Conservation (phyloP, 2,888 invertebrate genomes). For the Calameuta pallipes region DNA sequence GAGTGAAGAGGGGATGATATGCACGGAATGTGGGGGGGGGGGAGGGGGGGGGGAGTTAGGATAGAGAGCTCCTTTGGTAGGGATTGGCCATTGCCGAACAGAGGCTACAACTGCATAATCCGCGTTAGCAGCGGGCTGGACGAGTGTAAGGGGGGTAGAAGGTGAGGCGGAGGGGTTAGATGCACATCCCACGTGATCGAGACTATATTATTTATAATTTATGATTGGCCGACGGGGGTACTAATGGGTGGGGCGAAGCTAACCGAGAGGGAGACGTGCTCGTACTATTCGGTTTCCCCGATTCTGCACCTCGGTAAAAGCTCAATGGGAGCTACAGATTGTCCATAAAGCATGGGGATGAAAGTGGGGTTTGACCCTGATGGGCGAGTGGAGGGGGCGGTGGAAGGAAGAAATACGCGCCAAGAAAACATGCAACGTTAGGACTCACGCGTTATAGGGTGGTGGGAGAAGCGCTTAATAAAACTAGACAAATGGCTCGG, state of each 20-base stretch:
- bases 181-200: not conserved
- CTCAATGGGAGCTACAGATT: not conserved
- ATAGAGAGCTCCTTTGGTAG: not conserved
- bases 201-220: constrained; percentile 38
- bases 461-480: not conserved
- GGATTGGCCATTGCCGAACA: constrained; percentile 4
- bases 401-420: not conserved
- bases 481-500: not conserved
- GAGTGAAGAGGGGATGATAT: not conserved
- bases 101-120: not conserved
- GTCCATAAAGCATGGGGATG: not conserved
- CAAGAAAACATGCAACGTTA: not conserved
- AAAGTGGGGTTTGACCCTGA: not conserved
- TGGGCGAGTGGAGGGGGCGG: not conserved
- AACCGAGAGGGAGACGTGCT: not conserved
- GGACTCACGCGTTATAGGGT: not conserved
- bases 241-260: not conserved
- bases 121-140: not conserved
- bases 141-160: not conserved
- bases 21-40: not conserved
- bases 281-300: not conserved
- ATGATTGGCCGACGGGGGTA: constrained; percentile 27
- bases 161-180: not conserved
- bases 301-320: not conserved
- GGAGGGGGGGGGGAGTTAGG: not conserved